Conservation (phyloP, 2,113 vertebrate genomes). For the Campylomormyrus tamandua region DNA sequence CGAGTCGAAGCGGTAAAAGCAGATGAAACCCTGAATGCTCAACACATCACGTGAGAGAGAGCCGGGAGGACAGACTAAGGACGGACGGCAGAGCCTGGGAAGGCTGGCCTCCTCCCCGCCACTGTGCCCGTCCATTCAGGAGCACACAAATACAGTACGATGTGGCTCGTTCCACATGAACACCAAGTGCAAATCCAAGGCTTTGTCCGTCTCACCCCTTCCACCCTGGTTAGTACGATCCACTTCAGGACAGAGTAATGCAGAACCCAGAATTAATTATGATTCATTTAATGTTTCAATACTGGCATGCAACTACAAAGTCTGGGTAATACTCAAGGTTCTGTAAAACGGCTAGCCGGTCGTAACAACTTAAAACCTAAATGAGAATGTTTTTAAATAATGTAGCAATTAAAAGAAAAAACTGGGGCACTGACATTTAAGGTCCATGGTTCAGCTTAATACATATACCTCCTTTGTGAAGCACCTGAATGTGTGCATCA, state of each 20-base stretch:
- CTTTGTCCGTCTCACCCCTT: slow-evolving; percentile 41
- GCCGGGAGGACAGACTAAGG: not conserved
- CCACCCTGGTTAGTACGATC: slow-evolving; percentile 45
- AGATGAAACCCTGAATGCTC: slow-evolving; percentile 48
- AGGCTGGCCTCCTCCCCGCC: not conserved
- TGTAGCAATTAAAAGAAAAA: slow-evolving; percentile 22
- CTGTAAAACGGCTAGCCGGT: slow-evolving; percentile 40
- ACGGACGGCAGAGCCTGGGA: not conserved
- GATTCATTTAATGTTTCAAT: slow-evolving; percentile 64
- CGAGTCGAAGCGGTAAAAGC: not conserved
- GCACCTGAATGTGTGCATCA: slow-evolving; percentile 50
- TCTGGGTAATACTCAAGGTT: slow-evolving; percentile 65
- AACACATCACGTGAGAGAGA: slow-evolving; percentile 24
- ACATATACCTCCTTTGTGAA: slow-evolving; percentile 50
- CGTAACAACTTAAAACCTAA: slow-evolving; percentile 47
- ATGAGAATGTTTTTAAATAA: slow-evolving; percentile 31
- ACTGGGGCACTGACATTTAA: slow-evolving; percentile 47
- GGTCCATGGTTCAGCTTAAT: slow-evolving; percentile 68
- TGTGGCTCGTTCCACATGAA: slow-evolving; percentile 27
- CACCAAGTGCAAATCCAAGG: slow-evolving; percentile 68
- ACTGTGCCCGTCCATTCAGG: slow-evolving; percentile 16
- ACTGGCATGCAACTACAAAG: slow-evolving; percentile 61
- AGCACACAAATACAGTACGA: slow-evolving; percentile 34
- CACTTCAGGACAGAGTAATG: slow-evolving; percentile 52
- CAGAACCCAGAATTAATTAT: slow-evolving; percentile 60